A percentile compares a stretch with the other conserved stretches of the same genome.
phyloP scores from a whole-genome alignment of 2,888 invertebrate species.

The Tetragonisca angustula region DNA sequence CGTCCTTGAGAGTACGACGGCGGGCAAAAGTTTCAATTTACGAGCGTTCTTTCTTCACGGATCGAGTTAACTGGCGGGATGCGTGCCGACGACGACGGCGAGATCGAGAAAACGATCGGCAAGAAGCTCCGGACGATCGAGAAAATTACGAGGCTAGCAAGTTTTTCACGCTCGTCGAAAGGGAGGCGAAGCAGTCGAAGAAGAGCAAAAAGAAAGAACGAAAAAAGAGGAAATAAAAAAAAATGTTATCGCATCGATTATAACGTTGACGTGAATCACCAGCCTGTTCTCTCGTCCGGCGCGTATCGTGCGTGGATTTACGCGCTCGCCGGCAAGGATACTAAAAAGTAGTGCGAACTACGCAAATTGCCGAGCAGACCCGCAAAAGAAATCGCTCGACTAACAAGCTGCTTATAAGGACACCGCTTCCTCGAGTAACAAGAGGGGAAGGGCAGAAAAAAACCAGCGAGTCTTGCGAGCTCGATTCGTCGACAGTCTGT shows the following conservation, averaged over 20 bases:
- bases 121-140: conserved; percentile 32
- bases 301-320: conserved; percentile 35
- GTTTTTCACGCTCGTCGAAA: conserved; percentile 32
- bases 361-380: conserved; percentile 46
- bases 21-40: conserved; percentile 30
- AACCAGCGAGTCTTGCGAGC: conserved; percentile 8
- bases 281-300: not conserved
- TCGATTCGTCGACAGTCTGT: not conserved
- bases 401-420: conserved; percentile 62
- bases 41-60: conserved; percentile 18
- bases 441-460: not conserved
- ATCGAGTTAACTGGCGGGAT: conserved; percentile 35
- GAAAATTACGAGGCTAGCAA: conserved; percentile 44
- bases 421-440: conserved; percentile 38
- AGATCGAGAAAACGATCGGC: conserved; percentile 39
- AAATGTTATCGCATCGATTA: conserved; percentile 39
- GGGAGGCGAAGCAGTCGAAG: not conserved
- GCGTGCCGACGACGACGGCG: conserved; percentile 12
- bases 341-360: conserved; percentile 59
- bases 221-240: not conserved
- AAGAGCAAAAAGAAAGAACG: not conserved
- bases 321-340: conserved; percentile 9
- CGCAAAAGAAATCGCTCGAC: conserved; percentile 50
- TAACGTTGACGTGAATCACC: conserved; percentile 32
- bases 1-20: not conserved